Evolutionary conservation across 1,140 invertebrate genomes (phyloP).

Genomic region (Rhysida immarginata): DNA sequence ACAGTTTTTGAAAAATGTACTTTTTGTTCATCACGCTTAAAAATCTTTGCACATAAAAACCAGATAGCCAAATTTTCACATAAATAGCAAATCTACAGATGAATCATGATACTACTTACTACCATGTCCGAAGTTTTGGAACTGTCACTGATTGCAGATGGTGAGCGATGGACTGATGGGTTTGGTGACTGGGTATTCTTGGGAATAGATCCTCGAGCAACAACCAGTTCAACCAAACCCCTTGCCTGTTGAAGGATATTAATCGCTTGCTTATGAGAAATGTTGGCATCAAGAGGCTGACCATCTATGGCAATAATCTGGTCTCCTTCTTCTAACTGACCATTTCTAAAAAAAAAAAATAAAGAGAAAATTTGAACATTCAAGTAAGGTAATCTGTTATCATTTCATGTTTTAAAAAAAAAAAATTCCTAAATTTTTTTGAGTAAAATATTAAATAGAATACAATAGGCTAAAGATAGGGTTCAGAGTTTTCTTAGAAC

Average conservation of each 20-base stretch:
- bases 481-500: too few species aligned
- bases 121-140: conserved; percentile 59
- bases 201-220: conserved; percentile 39
- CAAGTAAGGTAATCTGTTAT: too few species aligned
- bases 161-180: conserved; percentile 36
- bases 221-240: conserved; percentile 54
- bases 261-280: conserved; percentile 75
- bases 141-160: conserved; percentile 51
- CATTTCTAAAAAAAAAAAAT: conserved; percentile 44
- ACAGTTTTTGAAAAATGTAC: too few species aligned
- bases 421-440: too few species aligned
- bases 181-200: conserved; percentile 15
- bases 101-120: conserved; percentile 28
- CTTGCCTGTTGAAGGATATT: conserved; percentile 60
- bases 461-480: too few species aligned
- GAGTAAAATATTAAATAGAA: too few species aligned
- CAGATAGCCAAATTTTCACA: too few species aligned
- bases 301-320: conserved; percentile 79
- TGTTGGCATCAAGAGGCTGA: conserved; percentile 55
- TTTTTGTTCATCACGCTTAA: too few species aligned
- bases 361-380: conserved; percentile 5
- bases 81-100: background rate
- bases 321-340: conserved; percentile 60
- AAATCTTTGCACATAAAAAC: too few species aligned
- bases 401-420: conserved; percentile 6